Conservation (phyloP, 1,140 invertebrate genomes). For the Bombus superbus region DNA sequence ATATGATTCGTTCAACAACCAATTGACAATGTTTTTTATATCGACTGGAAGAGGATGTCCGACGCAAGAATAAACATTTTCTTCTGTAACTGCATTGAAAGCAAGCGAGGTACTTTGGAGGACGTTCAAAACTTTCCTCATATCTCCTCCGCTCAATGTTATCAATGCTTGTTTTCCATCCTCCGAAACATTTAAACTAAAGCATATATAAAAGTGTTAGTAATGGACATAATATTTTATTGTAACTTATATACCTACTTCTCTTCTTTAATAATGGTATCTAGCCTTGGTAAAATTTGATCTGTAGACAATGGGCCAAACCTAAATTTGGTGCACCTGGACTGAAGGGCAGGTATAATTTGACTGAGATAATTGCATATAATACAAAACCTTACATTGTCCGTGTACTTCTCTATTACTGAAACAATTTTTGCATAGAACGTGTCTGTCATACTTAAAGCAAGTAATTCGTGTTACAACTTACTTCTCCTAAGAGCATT, state of each 20-base stretch:
- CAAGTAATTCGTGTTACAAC: conserved; percentile 49
- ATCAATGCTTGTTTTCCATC: conserved; percentile 96
- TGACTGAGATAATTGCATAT: conserved; percentile 99
- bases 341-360: conserved; percentile 99
- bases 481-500: conserved; percentile 98
- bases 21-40: conserved; percentile 94
- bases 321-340: conserved; percentile 97
- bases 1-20: conserved; percentile 94
- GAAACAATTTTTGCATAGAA: conserved; percentile 69
- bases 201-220: conserved; percentile 57
- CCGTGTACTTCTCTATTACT: conserved; percentile 99
- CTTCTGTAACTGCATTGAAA: conserved; percentile 93
- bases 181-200: conserved; percentile 92
- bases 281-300: conserved; percentile 95
- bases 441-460: conserved; percentile 6
- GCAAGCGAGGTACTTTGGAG: conserved; percentile 95
- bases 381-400: conserved; percentile 98
- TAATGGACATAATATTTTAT: conserved; percentile 9
- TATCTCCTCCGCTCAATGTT: conserved; percentile 97
- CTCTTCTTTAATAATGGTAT: conserved; percentile 93
- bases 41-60: conserved; percentile 96
- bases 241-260: conserved; percentile 84
- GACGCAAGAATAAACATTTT: conserved; percentile 97
- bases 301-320: conserved; percentile 94
- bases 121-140: conserved; percentile 98